These are phyloP conservation scores for Drosophila nasuta DNA, from an alignment of 1,140 invertebrate genomes.

Conservation along the genomic window DNA sequence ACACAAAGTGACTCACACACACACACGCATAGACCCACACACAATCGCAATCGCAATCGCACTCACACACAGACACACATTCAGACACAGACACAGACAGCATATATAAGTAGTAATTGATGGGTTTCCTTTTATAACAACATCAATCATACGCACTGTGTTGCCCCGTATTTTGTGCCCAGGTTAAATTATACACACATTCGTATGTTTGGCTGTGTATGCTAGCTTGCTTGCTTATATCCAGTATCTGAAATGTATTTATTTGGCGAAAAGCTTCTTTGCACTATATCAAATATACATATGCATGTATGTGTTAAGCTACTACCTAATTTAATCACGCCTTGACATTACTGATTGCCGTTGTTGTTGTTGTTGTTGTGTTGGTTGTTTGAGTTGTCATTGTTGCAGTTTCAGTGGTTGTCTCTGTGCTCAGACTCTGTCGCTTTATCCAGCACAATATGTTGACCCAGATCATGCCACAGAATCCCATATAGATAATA, in stretches of 20 bases:
- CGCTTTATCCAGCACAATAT: constrained; percentile 91
- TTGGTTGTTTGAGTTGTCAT: constrained; percentile 2
- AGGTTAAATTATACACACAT: constrained; percentile 67
- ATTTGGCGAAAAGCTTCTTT: constrained; percentile 59
- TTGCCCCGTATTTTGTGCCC: constrained; percentile 48
- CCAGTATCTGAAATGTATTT: constrained; percentile 55
- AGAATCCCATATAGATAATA: constrained; percentile 90
- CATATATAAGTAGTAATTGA: constrained; percentile 75
- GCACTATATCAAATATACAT: constrained; percentile 54
- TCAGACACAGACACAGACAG: constrained; percentile 48
- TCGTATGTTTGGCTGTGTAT: constrained; percentile 18
- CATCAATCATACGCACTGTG: constrained; percentile 81
- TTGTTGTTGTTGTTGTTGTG: constrained; percentile 8
- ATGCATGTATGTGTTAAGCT: constrained; percentile 39
- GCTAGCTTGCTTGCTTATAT: neutral
- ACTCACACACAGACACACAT: constrained; percentile 24
- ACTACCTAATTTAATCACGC: constrained; percentile 39
- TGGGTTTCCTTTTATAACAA: constrained; percentile 78
- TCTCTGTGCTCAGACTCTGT: constrained; percentile 72
- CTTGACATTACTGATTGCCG: constrained; percentile 27
- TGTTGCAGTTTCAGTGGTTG: constrained; percentile 13
- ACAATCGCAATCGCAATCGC: constrained; percentile 28
- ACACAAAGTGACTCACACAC: constrained; percentile 45
- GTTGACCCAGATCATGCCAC: constrained; percentile 91
- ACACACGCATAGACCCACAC: constrained; percentile 33